Conservation (phyloP, 2,888 invertebrate genomes). For the Tromatobia lineatoria region DNA sequence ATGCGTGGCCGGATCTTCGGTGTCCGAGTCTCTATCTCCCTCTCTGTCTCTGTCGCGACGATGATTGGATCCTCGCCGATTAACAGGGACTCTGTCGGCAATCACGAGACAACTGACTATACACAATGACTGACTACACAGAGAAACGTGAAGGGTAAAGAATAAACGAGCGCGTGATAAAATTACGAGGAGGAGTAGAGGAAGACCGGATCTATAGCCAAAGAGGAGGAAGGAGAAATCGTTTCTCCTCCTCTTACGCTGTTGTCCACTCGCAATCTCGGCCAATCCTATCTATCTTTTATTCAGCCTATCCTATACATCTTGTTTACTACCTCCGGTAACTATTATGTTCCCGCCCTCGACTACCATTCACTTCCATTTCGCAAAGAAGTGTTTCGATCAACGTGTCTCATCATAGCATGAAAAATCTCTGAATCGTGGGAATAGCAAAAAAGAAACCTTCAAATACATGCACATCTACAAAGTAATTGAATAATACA, state of each 20-base stretch:
- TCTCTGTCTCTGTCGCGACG: conserved; percentile 61
- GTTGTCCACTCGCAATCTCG: conserved; percentile 55
- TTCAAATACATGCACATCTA: background rate
- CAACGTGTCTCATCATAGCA: background rate
- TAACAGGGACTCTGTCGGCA: conserved; percentile 69
- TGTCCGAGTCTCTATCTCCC: conserved; percentile 76
- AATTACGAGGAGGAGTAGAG: conserved; percentile 51
- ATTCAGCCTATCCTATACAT: conserved; percentile 58
- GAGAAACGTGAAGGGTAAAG: conserved; percentile 31
- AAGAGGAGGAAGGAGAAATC: conserved; percentile 58
- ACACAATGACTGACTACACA: conserved; percentile 19
- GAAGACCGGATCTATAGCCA: conserved; percentile 58
- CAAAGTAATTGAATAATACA: background rate
- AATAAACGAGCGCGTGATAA: conserved; percentile 56
- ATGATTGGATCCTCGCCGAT: conserved; percentile 74
- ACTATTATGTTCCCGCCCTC: conserved; percentile 28
- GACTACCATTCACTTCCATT: conserved; percentile 10
- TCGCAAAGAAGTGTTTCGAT: conserved; percentile 26
- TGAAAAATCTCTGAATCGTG: conserved; percentile 46
- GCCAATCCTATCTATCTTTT: conserved; percentile 62
- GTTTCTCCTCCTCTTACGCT: conserved; percentile 52
- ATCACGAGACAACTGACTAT: conserved; percentile 70
- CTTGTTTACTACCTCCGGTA: conserved; percentile 57
- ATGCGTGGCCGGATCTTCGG: conserved; percentile 82
- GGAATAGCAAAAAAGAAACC: conserved; percentile 35